Evolutionary conservation across 1,140 invertebrate genomes (phyloP), one percentile per base, ranked within the genome.

Genomic region (Eriosoma lanigerum): DNA sequence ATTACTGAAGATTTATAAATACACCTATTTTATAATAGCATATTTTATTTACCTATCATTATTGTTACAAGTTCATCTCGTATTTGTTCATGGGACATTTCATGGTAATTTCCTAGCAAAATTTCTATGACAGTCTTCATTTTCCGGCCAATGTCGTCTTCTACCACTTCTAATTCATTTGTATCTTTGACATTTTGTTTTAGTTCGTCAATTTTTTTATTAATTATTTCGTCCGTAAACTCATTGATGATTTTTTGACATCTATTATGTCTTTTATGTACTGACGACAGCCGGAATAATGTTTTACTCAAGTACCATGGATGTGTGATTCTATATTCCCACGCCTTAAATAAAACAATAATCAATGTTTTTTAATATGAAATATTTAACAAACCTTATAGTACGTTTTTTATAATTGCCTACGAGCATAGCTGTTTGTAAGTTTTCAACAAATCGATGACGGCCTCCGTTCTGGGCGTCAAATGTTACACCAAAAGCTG

Each of bases 51-150:
- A 78, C 75, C 75, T 56, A 81, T 80, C 66, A 82, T 81, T 3
- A 82, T 73, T 8, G 81, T 82, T 1, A 82, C 50, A 44, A 78
- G 46, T 52, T 82, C 81, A 72, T 82, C 81, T 52, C 81, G 62
- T 60, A 82, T 38, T 58, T 82, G 81, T 21, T 78, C 38, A 24
- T 78, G 75, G 3, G 75, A 60, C 56, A 78, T 78, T 26, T 60
- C 21, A 46, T 78, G 75, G 38, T 60, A 78, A 8, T 78, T 46
- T 46, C 12, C 52, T 24, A 78, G 10, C 0, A 78, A 0, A 62
- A 78, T 62, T 44, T 78, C 75, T 62, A 78, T 78, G 26, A 78
- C 13, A 9, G 75, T 78, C 62, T 78, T 76, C 17, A 38, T 56
- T 46, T 62, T 78, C 1, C 54, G 75, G 38, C 12, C 1, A 60